Evolutionary conservation across 1,140 invertebrate species (phyloP).

Genomic region (Calephelis nemesis): DNA sequence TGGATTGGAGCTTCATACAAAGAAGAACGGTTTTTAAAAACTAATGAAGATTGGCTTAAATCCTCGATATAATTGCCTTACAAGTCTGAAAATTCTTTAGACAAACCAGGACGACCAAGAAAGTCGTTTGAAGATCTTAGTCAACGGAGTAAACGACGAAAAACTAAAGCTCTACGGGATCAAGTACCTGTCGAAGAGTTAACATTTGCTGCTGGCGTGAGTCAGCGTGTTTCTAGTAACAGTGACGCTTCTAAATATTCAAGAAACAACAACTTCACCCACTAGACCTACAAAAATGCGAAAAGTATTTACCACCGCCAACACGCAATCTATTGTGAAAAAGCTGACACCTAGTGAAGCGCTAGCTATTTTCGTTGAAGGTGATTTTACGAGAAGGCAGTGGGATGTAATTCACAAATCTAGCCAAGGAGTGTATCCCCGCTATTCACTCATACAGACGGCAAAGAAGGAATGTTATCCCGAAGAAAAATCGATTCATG

Average conservation of each 20-base stretch:
- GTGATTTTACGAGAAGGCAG: slow-evolving; percentile 22
- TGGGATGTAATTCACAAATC: slow-evolving; percentile 18
- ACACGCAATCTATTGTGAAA: slow-evolving; percentile 4
- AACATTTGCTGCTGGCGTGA: slow-evolving; percentile 33
- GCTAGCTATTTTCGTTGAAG: slow-evolving; percentile 22
- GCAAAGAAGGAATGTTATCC: slow-evolving; percentile 26
- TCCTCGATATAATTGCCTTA: slow-evolving; percentile 1
- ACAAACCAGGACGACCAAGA: slow-evolving; percentile 29
- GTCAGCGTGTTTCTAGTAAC: slow-evolving; percentile 14
- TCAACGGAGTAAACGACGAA: slow-evolving; percentile 40
- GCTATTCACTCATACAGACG: slow-evolving; percentile 21
- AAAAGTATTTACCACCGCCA: no score
- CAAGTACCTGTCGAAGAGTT: slow-evolving; percentile 27
- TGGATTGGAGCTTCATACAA: no score
- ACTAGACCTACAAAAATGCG: not conserved
- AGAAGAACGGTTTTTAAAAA: slow-evolving; percentile 19
- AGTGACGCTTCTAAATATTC: slow-evolving; percentile 21
- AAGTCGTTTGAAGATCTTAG: slow-evolving; percentile 34
- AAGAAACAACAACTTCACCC: not conserved
- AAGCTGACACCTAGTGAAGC: slow-evolving; percentile 35
- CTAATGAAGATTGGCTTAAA: slow-evolving; percentile 22
- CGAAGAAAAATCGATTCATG: slow-evolving; percentile 17
- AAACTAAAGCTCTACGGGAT: slow-evolving; percentile 28
- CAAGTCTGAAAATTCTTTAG: not conserved
- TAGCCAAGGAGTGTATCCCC: slow-evolving; percentile 22